phyloP scores from a whole-genome alignment of 2,888 invertebrate species.

The Nomada lathburiana region DNA sequence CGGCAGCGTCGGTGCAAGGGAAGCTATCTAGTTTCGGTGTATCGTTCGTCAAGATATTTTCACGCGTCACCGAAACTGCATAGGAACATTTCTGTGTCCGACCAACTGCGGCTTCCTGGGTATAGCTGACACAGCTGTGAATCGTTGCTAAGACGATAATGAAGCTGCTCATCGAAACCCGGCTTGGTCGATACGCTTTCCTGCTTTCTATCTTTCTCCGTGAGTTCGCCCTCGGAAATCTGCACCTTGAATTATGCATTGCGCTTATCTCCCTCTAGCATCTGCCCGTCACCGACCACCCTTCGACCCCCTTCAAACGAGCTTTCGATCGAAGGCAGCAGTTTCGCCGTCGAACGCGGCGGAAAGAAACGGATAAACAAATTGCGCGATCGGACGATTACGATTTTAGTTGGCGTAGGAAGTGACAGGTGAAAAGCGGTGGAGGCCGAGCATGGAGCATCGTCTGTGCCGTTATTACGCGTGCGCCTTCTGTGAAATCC shows the following conservation, averaged over 20 bases:
- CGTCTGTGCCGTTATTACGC: conserved; percentile 28
- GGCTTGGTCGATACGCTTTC: conserved; percentile 55
- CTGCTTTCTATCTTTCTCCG: neutral
- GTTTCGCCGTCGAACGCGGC: no score
- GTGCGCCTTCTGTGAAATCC: conserved; percentile 30
- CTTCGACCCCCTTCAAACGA: neutral
- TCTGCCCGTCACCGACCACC: neutral
- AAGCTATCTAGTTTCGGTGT: neutral
- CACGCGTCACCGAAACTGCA: neutral
- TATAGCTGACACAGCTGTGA: conserved; percentile 33
- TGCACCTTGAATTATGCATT: neutral
- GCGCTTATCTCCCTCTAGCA: neutral
- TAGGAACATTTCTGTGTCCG: neutral
- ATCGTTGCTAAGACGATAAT: conserved; percentile 60
- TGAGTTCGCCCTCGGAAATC: neutral
- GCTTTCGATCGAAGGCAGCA: neutral
- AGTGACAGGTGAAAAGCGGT: conserved; percentile 1
- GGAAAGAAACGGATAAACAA: neutral
- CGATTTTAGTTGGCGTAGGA: neutral
- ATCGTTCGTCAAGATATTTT: no score
- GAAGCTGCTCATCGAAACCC: conserved; percentile 34
- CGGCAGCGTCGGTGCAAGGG: neutral
- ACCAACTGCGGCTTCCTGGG: conserved; percentile 29
- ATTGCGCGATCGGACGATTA: neutral
- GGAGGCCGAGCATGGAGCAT: neutral